These are phyloP conservation scores for Podarcis muralis DNA, from an alignment of 2,113 vertebrate species.

Conservation along the genomic window DNA sequence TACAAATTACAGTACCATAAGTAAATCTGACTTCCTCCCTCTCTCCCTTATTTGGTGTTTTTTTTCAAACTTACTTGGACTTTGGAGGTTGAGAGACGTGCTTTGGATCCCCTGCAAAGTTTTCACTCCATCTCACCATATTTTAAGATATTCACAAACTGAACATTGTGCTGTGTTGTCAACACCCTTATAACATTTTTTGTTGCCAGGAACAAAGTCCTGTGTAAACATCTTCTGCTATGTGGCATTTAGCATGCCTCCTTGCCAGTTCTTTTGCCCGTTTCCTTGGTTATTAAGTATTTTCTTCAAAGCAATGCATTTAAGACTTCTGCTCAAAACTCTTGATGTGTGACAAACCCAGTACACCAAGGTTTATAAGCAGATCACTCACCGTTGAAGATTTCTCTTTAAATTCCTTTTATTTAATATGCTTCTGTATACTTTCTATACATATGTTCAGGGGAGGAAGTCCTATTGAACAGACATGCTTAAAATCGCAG, in stretches of 20 bases:
- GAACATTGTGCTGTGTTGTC: not conserved
- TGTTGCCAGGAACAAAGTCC: constrained; percentile 6
- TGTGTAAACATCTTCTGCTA: constrained; percentile 21
- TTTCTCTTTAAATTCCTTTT: constrained; percentile 24
- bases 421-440: not conserved
- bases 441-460: no score
- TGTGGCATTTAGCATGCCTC: constrained; percentile 3
- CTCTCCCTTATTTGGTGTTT: not conserved
- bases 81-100: not conserved
- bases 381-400: constrained; percentile 17
- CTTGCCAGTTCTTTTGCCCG: constrained; percentile 29
- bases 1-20: not conserved
- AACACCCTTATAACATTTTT: constrained; percentile 23
- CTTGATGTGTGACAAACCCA: constrained; percentile 6
- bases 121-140: not conserved
- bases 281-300: constrained; percentile 22
- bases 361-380: not conserved
- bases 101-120: not conserved
- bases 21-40: not conserved
- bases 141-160: constrained; percentile 13
- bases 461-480: no score
- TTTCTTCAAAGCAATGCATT: constrained; percentile 32
- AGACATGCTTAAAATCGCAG: no score
- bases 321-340: constrained; percentile 9
- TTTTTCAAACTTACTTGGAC: not conserved